These are phyloP conservation scores for Ceryle rudis DNA, from an alignment of 2,797 vertebrate species.

Conservation along the genomic window DNA sequence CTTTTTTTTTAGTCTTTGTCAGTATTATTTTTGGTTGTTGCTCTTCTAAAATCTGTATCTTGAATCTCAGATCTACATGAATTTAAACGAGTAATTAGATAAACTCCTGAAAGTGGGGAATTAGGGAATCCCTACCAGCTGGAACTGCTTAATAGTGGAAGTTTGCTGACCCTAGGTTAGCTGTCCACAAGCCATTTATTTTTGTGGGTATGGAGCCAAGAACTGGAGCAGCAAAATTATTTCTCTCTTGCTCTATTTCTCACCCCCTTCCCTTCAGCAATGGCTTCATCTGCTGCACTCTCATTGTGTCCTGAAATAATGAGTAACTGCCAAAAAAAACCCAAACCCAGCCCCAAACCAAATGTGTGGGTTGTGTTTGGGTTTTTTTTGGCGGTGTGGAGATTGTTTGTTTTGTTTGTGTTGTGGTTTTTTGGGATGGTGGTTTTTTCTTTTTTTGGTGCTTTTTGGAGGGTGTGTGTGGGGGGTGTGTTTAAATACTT, in stretches of 20 bases:
- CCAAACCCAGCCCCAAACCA: background rate
- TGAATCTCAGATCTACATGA: background rate
- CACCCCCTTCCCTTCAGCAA: background rate
- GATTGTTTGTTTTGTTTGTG: no score
- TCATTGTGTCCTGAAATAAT: background rate
- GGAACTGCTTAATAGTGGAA: constrained; percentile 28
- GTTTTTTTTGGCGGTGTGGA: no score
- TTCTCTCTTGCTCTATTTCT: background rate
- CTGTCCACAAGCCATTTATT: constrained; percentile 28
- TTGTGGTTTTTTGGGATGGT: no score
- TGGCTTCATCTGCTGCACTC: background rate
- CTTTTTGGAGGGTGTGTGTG: no score
- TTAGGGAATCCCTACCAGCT: constrained; percentile 30
- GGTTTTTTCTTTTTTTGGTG: no score
- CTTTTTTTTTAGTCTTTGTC: background rate
- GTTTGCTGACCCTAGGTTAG: constrained; percentile 33
- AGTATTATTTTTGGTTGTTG: background rate
- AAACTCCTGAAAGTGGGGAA: background rate
- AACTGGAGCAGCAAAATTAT: background rate
- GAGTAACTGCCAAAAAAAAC: background rate
- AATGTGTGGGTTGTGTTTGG: background rate
- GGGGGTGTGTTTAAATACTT: background rate
- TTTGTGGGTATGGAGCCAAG: constrained; percentile 14
- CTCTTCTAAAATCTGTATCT: background rate
- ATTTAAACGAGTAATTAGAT: constrained; percentile 15